Evolutionary conservation across 2,113 vertebrate genomes (phyloP).

Genomic region (Hydrolagus affinis): DNA sequence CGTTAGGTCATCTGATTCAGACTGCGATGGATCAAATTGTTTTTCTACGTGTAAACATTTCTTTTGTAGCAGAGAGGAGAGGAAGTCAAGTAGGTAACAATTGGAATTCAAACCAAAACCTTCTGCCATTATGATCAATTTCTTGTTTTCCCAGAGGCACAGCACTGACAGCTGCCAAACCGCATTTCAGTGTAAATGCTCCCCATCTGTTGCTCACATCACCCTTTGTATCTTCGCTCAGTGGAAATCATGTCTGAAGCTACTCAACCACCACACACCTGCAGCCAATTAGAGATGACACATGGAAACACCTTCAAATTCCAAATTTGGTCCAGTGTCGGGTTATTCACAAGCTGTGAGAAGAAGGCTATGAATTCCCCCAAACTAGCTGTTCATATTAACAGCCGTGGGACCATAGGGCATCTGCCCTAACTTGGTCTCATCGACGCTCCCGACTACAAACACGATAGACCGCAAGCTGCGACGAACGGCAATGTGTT

Average conservation of each 20-base stretch:
- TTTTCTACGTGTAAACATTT: background rate
- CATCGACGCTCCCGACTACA: background rate
- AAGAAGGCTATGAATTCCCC: background rate
- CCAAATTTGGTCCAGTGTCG: constrained; percentile 48
- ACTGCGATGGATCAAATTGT: background rate
- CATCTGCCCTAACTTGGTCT: background rate
- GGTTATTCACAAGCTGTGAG: constrained; percentile 35
- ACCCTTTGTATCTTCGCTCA: constrained; percentile 46
- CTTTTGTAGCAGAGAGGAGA: constrained; percentile 21
- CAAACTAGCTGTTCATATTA: background rate
- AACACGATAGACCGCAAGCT: background rate
- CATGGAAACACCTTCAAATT: constrained; percentile 46
- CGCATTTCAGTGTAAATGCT: constrained; percentile 43
- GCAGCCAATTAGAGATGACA: constrained; percentile 53
- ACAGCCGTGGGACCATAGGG: background rate
- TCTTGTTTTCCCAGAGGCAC: constrained; percentile 40
- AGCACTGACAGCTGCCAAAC: constrained; percentile 42
- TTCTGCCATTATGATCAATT: constrained; percentile 42
- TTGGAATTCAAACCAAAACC: constrained; percentile 26
- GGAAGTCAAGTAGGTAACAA: constrained; percentile 45
- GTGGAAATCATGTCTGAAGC: constrained; percentile 52
- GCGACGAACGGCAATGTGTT: background rate
- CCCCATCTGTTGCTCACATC: constrained; percentile 50
- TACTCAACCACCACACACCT: constrained; percentile 47
- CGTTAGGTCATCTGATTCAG: background rate